These are phyloP conservation scores for Cephus pygmeus DNA, from an alignment of 2,888 invertebrate genomes.

Conservation along the genomic window DNA sequence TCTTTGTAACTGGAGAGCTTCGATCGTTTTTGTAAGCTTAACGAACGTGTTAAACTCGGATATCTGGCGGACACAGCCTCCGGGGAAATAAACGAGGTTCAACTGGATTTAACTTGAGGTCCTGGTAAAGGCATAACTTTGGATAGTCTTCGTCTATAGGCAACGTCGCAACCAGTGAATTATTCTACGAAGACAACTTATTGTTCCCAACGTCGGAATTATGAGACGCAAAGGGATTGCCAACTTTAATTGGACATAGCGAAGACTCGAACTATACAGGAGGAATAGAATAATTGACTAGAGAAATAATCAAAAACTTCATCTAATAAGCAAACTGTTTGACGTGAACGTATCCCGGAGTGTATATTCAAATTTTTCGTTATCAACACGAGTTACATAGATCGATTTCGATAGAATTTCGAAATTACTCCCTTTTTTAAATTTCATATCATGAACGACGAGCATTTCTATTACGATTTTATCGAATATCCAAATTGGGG, in stretches of 20 bases:
- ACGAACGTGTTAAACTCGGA: neutral
- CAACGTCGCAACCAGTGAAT: neutral
- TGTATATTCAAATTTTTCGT: neutral
- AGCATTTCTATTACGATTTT: neutral
- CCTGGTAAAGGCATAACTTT: neutral
- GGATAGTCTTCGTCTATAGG: neutral
- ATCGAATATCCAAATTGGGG: neutral
- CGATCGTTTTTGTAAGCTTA: neutral
- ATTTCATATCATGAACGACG: neutral
- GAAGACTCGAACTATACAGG: neutral
- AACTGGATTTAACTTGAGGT: neutral
- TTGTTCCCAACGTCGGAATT: neutral
- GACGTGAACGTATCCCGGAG: neutral
- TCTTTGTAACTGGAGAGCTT: neutral
- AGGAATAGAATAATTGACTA: neutral
- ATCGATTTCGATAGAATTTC: neutral
- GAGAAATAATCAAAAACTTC: neutral
- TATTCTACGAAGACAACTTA: neutral
- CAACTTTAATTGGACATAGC: neutral
- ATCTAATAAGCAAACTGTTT: neutral
- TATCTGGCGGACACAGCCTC: neutral
- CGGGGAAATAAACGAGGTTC: neutral
- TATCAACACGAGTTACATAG: neutral
- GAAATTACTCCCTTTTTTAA: neutral
- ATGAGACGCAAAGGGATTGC: neutral